These are phyloP conservation scores for Ploceus nigricollis DNA, from an alignment of 2,113 vertebrate species.

Conservation along the genomic window DNA sequence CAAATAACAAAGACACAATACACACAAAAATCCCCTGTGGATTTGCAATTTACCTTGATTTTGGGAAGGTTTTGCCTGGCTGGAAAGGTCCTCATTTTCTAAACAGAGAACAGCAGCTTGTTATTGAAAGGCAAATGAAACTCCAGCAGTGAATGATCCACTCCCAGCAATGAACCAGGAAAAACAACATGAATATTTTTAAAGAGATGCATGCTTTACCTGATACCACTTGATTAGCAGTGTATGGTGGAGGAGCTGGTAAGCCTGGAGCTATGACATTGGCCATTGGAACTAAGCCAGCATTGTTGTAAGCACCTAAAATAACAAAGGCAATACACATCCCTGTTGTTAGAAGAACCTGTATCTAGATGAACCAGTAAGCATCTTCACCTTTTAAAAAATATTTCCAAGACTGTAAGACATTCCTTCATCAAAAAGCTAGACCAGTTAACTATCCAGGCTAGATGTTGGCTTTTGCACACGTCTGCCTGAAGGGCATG, in stretches of 20 bases:
- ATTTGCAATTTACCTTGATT: slow-evolving; percentile 73
- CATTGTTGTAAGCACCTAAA: slow-evolving; percentile 96
- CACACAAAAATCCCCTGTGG: not conserved
- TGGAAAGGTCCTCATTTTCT: slow-evolving; percentile 78
- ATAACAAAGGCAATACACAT: slow-evolving; percentile 14
- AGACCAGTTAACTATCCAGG: not conserved
- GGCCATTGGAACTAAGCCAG: slow-evolving; percentile 89
- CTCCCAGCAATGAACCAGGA: not conserved
- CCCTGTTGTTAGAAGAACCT: not conserved
- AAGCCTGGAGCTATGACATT: slow-evolving; percentile 88
- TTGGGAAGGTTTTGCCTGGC: slow-evolving; percentile 71
- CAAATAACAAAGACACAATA: not conserved
- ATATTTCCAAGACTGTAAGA: not conserved
- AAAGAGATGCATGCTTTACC: slow-evolving; percentile 74
- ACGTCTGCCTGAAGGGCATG: not conserved
- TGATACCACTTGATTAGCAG: slow-evolving; percentile 82
- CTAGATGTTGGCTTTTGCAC: not conserved
- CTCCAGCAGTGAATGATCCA: not conserved
- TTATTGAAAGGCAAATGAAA: slow-evolving; percentile 34
- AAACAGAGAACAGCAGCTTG: slow-evolving; percentile 29
- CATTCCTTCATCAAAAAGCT: not conserved
- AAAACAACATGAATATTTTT: not conserved
- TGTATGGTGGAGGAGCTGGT: slow-evolving; percentile 86
- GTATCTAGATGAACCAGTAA: not conserved
- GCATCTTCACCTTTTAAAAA: not conserved